phyloP scores from a whole-genome alignment of 2,888 invertebrate species.

The Andrena trimmerana region DNA sequence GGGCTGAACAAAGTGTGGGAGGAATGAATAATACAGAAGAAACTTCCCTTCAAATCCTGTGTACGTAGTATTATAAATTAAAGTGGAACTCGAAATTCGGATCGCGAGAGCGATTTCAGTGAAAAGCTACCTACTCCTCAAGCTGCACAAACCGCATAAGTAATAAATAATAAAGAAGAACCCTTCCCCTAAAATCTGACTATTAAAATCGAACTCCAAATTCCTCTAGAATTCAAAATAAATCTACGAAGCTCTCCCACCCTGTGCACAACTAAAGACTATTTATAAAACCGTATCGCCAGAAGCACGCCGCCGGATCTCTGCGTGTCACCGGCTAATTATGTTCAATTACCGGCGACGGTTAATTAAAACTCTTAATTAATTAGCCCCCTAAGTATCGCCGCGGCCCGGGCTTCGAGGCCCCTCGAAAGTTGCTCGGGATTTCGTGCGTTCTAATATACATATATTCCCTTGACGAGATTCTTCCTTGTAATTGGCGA shows the following conservation, averaged over 20 bases:
- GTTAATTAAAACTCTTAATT: conserved; percentile 60
- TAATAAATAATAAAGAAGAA: no score
- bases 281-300: conserved; percentile 42
- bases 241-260: not conserved
- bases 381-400: conserved; percentile 40
- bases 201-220: no score
- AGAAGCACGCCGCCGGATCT: conserved; percentile 2
- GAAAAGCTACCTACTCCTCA: no score
- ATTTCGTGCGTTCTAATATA: conserved; percentile 18
- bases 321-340: conserved; percentile 42
- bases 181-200: no score
- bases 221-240: not conserved
- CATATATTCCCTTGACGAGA: conserved; percentile 17
- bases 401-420: not conserved
- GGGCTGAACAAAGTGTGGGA: not conserved
- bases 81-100: no score
- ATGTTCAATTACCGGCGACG: conserved; percentile 50
- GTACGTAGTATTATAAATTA: no score
- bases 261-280: not conserved
- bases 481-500: conserved; percentile 25
- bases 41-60: no score
- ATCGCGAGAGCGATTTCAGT: no score
- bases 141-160: no score
- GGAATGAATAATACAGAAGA: no score
- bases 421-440: conserved; percentile 29